These are phyloP conservation scores for Tetramorium bicarinatum DNA, from an alignment of 2,888 invertebrate species.

Conservation along the genomic window DNA sequence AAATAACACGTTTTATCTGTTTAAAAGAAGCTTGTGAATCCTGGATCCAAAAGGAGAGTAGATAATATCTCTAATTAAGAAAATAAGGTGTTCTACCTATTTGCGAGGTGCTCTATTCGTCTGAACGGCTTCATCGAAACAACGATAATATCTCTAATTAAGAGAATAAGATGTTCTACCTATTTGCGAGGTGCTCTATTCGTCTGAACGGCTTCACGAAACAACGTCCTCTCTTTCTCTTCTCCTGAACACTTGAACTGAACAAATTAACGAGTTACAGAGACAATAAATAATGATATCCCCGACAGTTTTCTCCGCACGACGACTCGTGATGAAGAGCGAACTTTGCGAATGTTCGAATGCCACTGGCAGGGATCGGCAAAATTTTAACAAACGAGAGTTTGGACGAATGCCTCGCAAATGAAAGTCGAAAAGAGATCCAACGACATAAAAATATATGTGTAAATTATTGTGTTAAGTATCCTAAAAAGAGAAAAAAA, in stretches of 20 bases:
- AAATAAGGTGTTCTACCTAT: constrained; percentile 11
- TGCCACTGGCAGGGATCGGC: background rate
- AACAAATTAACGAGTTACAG: constrained; percentile 35
- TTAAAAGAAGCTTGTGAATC: background rate
- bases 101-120: constrained; percentile 47
- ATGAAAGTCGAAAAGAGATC: background rate
- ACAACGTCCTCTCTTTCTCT: background rate
- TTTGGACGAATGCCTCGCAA: constrained; percentile 58
- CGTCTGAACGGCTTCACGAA: constrained; percentile 21
- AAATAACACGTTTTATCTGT: background rate
- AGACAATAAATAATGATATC: constrained; percentile 56
- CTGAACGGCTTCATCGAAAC: constrained; percentile 1
- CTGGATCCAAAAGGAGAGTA: background rate
- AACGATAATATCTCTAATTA: background rate
- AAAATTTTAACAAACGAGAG: constrained; percentile 1
- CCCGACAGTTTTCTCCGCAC: background rate
- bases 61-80: background rate
- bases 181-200: constrained; percentile 45
- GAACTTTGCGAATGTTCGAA: background rate
- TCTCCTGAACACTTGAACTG: background rate
- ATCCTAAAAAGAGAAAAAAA: background rate
- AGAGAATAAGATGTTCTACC: background rate
- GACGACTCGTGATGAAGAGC: background rate
- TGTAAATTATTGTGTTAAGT: constrained; percentile 33
- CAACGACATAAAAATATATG: background rate